Evolutionary conservation across 2,797 vertebrate species (phyloP).

Genomic region (Anas georgica): DNA sequence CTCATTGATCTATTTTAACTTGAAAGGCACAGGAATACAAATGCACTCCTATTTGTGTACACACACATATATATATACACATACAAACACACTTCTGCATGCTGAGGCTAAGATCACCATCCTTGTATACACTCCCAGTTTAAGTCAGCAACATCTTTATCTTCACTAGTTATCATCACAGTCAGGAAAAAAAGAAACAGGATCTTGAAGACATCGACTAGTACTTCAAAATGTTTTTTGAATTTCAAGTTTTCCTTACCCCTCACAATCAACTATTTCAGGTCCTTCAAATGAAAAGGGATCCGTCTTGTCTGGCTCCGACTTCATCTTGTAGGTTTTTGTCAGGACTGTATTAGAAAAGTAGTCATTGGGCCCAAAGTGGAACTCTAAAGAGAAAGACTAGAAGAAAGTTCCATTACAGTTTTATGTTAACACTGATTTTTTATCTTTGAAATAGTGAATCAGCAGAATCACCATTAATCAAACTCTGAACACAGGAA

Average conservation of each 20-base stretch:
- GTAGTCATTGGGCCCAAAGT: slow-evolving; percentile 94
- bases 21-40: not conserved
- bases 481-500: not conserved
- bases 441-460: not conserved
- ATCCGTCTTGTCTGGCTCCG: slow-evolving; percentile 90
- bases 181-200: not conserved
- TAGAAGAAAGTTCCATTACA: slow-evolving; percentile 69
- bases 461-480: not conserved
- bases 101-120: not conserved
- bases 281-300: slow-evolving; percentile 98
- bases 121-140: not conserved
- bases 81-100: not conserved
- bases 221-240: not conserved
- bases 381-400: slow-evolving; percentile 98
- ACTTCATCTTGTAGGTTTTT: slow-evolving; percentile 98
- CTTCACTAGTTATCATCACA: not conserved
- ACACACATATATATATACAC: not conserved
- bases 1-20: not conserved
- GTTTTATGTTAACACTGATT: not conserved
- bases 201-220: not conserved
- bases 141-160: not conserved
- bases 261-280: slow-evolving; percentile 96
- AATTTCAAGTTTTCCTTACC: slow-evolving; percentile 81
- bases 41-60: not conserved
- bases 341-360: slow-evolving; percentile 93